These are phyloP conservation scores for Microctenopoma stevenorrisi DNA, from an alignment of 2,797 vertebrate species.

Conservation along the genomic window DNA sequence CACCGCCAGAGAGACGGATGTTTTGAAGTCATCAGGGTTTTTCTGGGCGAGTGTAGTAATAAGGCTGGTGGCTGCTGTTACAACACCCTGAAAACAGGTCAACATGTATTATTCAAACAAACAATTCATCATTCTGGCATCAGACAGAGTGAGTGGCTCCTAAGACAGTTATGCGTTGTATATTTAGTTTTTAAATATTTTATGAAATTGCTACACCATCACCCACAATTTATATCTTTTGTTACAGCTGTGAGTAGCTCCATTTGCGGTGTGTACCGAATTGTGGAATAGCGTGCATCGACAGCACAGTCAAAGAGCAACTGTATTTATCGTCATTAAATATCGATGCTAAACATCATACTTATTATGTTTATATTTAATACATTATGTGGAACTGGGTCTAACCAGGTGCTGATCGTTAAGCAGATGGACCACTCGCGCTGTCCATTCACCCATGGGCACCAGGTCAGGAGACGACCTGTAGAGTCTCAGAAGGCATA, in stretches of 20 bases:
- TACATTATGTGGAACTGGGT: background rate
- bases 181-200: background rate
- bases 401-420: conserved; percentile 94
- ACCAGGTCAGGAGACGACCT: conserved; percentile 92
- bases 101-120: background rate
- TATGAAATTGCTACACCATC: background rate
- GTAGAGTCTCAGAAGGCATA: conserved; percentile 90
- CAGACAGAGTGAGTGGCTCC: background rate
- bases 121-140: background rate
- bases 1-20: conserved; percentile 91
- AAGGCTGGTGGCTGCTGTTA: conserved; percentile 91
- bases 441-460: conserved; percentile 94
- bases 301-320: background rate
- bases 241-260: background rate
- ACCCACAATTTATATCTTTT: background rate
- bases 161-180: background rate
- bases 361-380: background rate
- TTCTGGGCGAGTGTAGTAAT: conserved; percentile 93
- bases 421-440: conserved; percentile 92
- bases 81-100: conserved; percentile 86
- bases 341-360: too few species aligned
- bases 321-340: too few species aligned
- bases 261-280: background rate
- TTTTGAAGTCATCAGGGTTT: conserved; percentile 96
- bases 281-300: background rate